Base-by-base conservation (phyloP, 2,888 invertebrate genomes). In the Patella caerulea region DNA sequence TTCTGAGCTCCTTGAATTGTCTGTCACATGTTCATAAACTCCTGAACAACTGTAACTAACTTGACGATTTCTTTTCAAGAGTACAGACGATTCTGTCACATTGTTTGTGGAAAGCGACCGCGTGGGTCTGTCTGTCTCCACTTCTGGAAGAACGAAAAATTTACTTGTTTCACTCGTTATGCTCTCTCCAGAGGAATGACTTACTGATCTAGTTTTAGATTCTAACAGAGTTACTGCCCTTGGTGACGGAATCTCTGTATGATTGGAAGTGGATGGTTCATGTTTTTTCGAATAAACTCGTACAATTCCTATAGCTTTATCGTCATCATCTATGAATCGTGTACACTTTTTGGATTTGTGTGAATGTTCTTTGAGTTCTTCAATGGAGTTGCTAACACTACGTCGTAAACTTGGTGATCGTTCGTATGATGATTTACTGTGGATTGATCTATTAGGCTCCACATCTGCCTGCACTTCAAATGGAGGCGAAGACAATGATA, bases 61-160 rank as follows among this genome's bases (percentile, higher is more conserved):
- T 34, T 71, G 55, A 34, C 12, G 7, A 15, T 19, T 45, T 24
- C 53, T 71, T 4, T 52, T 17, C 9, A 69, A 65, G 15, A 45
- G 29, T 19, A 71, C 56, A 19, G 52, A 29, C 11, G 72, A 72
- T 11, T 45, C n/a, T 54, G 55, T 34, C 14, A 75, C 29, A 52
- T 76, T 55, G 56, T 53, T 70, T 7, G 75, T 76, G 53, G 72
- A 69, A 72, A 75, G 71, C 24, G 77, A 75, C 56, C 73, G 77
- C 15, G 71, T 56, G 0, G 87, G 88, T 56, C 80, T 81, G 78
- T 88, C 88, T 54, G 77, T 87, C 73, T 90, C 89, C 3, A 89
- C 89, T 72, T 89, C 87, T 2, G 89, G 87, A 76, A 89, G 77
- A n/a, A 82, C 74, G 11, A 81, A 73, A 14, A 79, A n/a, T 78